Evolutionary conservation across 2,113 vertebrate genomes (phyloP).

Genomic region (Pyxicephalus adspersus): DNA sequence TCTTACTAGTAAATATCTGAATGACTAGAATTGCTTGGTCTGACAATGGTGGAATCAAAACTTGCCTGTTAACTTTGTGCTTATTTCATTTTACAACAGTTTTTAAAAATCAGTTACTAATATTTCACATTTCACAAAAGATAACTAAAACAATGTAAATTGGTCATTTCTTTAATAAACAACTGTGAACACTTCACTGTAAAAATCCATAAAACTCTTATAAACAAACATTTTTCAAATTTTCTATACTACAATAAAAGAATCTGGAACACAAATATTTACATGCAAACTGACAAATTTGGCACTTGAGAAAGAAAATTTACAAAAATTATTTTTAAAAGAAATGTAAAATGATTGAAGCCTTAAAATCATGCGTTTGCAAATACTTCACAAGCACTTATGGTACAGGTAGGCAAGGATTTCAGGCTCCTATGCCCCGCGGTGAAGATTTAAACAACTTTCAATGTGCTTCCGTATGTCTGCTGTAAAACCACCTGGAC

Average conservation of each 20-base stretch:
- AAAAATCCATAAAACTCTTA: conserved; percentile 88
- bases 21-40: too few species aligned
- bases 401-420: conserved; percentile 76
- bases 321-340: conserved; percentile 81
- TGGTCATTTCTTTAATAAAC: conserved; percentile 85
- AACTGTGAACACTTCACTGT: conserved; percentile 96
- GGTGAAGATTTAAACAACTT: conserved; percentile 77
- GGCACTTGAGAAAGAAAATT: conserved; percentile 90
- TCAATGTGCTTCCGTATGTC: conserved; percentile 94
- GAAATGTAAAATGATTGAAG: conserved; percentile 77
- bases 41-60: too few species aligned
- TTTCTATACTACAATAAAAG: conserved; percentile 85
- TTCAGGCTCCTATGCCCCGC: conserved; percentile 67
- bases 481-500: conserved; percentile 98
- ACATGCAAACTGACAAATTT: conserved; percentile 94
- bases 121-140: too few species aligned
- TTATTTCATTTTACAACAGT: too few species aligned
- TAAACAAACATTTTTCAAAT: conserved; percentile 89
- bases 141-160: too few species aligned
- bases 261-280: conserved; percentile 89
- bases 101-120: too few species aligned
- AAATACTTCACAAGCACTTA: conserved; percentile 83
- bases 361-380: conserved; percentile 83
- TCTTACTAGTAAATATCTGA: too few species aligned
- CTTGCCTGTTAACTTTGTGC: too few species aligned